phyloP scores from a whole-genome alignment of 2,888 invertebrate species.

The Heliconius erato region DNA sequence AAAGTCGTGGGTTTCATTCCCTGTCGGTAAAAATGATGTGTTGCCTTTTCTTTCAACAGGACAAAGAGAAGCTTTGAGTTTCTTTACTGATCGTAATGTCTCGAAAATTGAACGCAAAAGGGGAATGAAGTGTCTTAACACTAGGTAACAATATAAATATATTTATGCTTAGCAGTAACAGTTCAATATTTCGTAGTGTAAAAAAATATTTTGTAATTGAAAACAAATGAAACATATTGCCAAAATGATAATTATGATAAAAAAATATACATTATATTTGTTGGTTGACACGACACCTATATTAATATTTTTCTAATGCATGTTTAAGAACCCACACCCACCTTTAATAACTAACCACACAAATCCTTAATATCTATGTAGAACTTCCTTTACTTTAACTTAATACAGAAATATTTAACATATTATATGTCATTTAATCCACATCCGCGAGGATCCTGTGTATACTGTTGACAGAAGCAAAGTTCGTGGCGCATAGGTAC shows the following conservation, averaged over 20 bases:
- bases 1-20: not conserved
- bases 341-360: too few relatives aligned
- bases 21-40: not conserved
- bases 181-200: too few relatives aligned
- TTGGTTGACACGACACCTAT: too few relatives aligned
- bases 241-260: too few relatives aligned
- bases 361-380: not conserved
- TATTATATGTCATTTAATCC: not conserved
- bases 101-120: too few relatives aligned
- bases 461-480: constrained; percentile 31
- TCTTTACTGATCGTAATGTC: too few relatives aligned
- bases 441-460: constrained; percentile 19
- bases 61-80: too few relatives aligned
- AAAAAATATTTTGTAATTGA: not conserved
- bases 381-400: not conserved
- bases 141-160: too few relatives aligned
- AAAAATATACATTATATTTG: too few relatives aligned
- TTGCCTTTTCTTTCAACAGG: not conserved
- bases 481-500: constrained; percentile 21
- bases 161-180: too few relatives aligned
- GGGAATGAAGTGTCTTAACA: too few relatives aligned
- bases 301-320: too few relatives aligned
- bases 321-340: not conserved
- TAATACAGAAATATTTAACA: not conserved
- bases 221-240: not conserved